Evolutionary conservation across 2,888 invertebrate species (phyloP).

Genomic region (Exephanes ischioxanthus): DNA sequence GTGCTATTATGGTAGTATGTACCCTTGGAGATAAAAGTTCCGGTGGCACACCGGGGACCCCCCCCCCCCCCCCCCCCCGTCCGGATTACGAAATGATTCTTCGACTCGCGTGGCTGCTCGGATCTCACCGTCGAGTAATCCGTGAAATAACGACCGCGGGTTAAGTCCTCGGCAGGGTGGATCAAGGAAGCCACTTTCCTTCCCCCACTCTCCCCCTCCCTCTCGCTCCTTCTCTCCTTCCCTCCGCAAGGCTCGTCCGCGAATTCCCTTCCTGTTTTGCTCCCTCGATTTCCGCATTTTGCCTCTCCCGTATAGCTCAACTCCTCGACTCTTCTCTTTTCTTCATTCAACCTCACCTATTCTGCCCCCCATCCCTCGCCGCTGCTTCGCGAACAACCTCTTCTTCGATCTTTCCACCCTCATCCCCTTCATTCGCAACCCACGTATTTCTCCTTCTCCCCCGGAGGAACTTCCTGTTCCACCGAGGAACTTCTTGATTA

Average conservation of each 20-base stretch:
- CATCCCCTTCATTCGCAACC: conserved; percentile 17
- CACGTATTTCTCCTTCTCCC: conserved; percentile 37
- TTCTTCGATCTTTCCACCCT: conserved; percentile 58
- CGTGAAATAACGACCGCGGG: conserved; percentile 64
- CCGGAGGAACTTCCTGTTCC: conserved; percentile 71
- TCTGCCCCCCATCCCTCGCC: conserved; percentile 43
- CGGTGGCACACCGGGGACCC: conserved; percentile 8
- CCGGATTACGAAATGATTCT: conserved; percentile 65
- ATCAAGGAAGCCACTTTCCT: conserved; percentile 56
- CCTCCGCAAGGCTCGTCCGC: conserved; percentile 20
- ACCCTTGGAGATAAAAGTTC: conserved; percentile 15
- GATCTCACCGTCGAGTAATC: conserved; percentile 47
- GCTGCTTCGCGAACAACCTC: conserved; percentile 59
- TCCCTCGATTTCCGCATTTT: conserved; percentile 68
- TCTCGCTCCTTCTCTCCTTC: not conserved
- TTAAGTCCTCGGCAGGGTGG: conserved; percentile 59
- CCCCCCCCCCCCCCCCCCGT: not conserved
- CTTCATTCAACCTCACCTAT: conserved; percentile 44
- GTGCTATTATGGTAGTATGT: not conserved
- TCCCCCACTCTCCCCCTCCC: conserved; percentile 2
- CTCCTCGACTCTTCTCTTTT: conserved; percentile 47
- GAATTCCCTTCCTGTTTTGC: conserved; percentile 59
- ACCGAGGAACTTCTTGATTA: conserved; percentile 78
- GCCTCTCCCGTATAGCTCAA: conserved; percentile 40
- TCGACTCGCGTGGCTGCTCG: conserved; percentile 47